Conservation (phyloP, 2,113 vertebrate genomes). For the Nibea albiflora region DNA sequence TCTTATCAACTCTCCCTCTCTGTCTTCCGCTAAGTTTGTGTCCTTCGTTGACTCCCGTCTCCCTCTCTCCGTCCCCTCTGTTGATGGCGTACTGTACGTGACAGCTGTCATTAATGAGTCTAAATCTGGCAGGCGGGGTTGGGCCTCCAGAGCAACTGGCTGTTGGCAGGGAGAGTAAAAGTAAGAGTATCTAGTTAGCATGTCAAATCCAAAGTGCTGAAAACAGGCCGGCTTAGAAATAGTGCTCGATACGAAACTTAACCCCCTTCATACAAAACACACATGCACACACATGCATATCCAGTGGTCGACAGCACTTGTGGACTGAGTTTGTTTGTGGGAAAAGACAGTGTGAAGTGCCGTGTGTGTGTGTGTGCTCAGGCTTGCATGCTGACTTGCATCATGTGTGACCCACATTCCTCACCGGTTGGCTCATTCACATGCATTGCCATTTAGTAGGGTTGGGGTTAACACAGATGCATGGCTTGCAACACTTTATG, state of each 20-base stretch:
- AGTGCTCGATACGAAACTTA: constrained; percentile 60
- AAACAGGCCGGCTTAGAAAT: constrained; percentile 61
- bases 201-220: constrained; percentile 70
- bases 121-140: constrained; percentile 60
- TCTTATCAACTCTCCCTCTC: constrained; percentile 15
- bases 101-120: constrained; percentile 75
- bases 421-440: constrained; percentile 59
- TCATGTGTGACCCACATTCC: constrained; percentile 69
- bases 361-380: constrained; percentile 6
- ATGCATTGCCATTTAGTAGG: constrained; percentile 51
- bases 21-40: not conserved
- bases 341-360: constrained; percentile 20
- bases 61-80: not conserved
- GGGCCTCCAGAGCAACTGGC: constrained; percentile 40
- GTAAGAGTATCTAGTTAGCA: constrained; percentile 77
- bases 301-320: constrained; percentile 19
- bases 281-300: constrained; percentile 15
- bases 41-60: constrained; percentile 13
- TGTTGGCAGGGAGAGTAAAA: constrained; percentile 44
- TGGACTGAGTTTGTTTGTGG: constrained; percentile 36
- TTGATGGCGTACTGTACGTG: constrained; percentile 37
- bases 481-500: constrained; percentile 48
- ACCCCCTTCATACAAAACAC: constrained; percentile 30
- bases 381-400: constrained; percentile 42
- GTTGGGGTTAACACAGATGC: constrained; percentile 38